Evolutionary conservation across 2,797 vertebrate species (phyloP).

Genomic region (Salarias fasciatus): DNA sequence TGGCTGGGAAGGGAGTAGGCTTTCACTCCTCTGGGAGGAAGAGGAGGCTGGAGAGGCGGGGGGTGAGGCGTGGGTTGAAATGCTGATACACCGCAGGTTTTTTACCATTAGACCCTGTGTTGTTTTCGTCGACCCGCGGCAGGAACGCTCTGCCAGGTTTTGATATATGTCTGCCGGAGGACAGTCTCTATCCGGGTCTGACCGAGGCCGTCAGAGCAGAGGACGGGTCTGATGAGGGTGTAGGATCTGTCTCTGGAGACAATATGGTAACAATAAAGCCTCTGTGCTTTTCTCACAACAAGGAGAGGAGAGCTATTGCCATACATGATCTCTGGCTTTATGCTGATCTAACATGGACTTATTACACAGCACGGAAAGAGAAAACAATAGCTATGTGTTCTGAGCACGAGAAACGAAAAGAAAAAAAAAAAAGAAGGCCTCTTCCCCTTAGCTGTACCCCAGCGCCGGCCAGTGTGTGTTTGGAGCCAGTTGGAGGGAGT

Average conservation of each 20-base stretch:
- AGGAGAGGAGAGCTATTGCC: conserved; percentile 28
- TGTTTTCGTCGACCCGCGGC: conserved; percentile 38
- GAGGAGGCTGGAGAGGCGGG: conserved; percentile 59
- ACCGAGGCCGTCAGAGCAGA: conserved; percentile 34
- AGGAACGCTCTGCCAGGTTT: conserved; percentile 25
- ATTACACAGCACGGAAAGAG: conserved; percentile 34
- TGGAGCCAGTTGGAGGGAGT: conserved; percentile 49
- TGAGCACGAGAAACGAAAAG: neutral
- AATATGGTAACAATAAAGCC: conserved; percentile 61
- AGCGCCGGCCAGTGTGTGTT: conserved; percentile 47
- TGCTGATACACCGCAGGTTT: conserved; percentile 66
- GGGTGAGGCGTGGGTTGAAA: conserved; percentile 27
- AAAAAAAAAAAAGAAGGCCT: conserved; percentile 1
- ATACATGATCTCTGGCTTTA: conserved; percentile 47
- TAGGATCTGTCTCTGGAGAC: conserved; percentile 43
- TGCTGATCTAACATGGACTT: conserved; percentile 43
- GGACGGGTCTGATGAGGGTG: conserved; percentile 43
- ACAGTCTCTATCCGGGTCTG: conserved; percentile 31
- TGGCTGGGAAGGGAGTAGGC: conserved; percentile 44
- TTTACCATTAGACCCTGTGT: conserved; percentile 62
- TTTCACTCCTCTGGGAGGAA: conserved; percentile 59
- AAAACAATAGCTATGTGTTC: conserved; percentile 72
- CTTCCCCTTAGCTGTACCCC: conserved; percentile 52
- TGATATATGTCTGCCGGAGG: conserved; percentile 31
- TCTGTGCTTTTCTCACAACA: conserved; percentile 52